Evolutionary conservation across 2,888 invertebrate species (phyloP).

Genomic region (Argyresthia albistria): DNA sequence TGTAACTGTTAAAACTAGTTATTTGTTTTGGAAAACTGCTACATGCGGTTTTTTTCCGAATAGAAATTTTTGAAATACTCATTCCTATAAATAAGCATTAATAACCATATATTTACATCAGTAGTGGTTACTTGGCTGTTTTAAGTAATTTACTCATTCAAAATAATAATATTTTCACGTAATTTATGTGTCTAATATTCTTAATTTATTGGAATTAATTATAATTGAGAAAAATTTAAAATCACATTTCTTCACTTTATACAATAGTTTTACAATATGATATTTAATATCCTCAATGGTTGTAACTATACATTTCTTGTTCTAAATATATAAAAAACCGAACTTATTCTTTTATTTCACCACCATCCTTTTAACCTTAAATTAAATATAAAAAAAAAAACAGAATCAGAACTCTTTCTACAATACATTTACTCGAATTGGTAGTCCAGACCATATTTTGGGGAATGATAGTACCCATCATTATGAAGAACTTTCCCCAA

Average conservation of each 20-base stretch:
- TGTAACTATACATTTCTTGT: slow-evolving; percentile 75
- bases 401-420: no score
- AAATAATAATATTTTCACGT: slow-evolving; percentile 62
- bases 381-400: no score
- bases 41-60: slow-evolving; percentile 41
- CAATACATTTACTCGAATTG: no score
- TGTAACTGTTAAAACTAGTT: slow-evolving; percentile 1
- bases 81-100: slow-evolving; percentile 66
- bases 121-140: slow-evolving; percentile 69
- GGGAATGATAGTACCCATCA: no score
- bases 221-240: slow-evolving; percentile 49
- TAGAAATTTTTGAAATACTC: slow-evolving; percentile 61
- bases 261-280: slow-evolving; percentile 74
- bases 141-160: slow-evolving; percentile 52
- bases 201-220: slow-evolving; percentile 68
- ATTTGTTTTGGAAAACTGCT: slow-evolving; percentile 39
- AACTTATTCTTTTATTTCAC: slow-evolving; percentile 21
- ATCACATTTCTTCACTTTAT: slow-evolving; percentile 72
- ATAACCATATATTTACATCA: slow-evolving; percentile 66
- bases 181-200: slow-evolving; percentile 71
- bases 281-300: slow-evolving; percentile 74
- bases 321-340: slow-evolving; percentile 71
- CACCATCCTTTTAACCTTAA: not conserved
- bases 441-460: no score
- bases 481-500: no score